Conservation (phyloP, 2,113 vertebrate species). For the Eolophus roseicapilla region DNA sequence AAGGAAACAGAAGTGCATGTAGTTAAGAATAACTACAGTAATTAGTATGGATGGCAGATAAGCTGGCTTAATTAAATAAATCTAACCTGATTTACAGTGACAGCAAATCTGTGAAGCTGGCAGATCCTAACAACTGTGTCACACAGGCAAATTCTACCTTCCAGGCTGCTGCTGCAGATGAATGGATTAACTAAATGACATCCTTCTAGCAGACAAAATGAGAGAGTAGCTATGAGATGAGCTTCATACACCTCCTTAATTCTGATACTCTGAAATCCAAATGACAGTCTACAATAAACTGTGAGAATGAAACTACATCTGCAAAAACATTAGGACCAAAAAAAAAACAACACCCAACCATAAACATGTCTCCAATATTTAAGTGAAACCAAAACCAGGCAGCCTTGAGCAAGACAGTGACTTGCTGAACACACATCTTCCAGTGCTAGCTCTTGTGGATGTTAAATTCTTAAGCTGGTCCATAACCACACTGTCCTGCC, state of each 20-base stretch:
- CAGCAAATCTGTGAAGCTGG: conserved; percentile 50
- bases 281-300: neutral
- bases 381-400: neutral
- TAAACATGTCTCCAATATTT: neutral
- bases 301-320: neutral
- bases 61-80: conserved; percentile 70
- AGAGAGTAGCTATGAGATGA: neutral
- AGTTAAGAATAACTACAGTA: conserved; percentile 60
- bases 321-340: neutral
- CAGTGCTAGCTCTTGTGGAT: neutral
- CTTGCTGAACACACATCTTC: neutral
- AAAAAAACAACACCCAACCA: neutral
- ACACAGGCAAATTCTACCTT: conserved; percentile 52
- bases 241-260: neutral
- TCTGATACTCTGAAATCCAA: neutral
- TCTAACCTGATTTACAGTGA: conserved; percentile 57
- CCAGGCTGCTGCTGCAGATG: conserved; percentile 17
- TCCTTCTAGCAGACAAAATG: conserved; percentile 13
- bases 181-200: neutral
- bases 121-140: conserved; percentile 41
- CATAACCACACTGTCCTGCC: neutral
- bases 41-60: conserved; percentile 71
- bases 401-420: neutral
- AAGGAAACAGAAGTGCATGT: conserved; percentile 43
- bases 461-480: neutral